Evolutionary conservation across 2,113 vertebrate genomes (phyloP), one percentile per base, ranked within the genome.

Genomic region (Trematomus loennbergii): DNA sequence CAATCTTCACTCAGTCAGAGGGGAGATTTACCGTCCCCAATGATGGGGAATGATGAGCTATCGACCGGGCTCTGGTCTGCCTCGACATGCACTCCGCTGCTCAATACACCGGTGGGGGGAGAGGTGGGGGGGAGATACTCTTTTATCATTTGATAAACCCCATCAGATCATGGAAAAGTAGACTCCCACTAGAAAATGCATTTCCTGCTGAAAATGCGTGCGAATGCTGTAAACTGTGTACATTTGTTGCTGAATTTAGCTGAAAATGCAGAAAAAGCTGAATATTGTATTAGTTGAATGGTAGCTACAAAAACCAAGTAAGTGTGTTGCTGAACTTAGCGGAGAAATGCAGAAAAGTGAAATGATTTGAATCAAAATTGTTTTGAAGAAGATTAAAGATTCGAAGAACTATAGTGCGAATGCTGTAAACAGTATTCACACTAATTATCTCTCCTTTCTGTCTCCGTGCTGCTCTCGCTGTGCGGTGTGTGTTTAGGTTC

Each of bases 11-110:
- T 66, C 70, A 52, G 82, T 78, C 86, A 63, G 74, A 59, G 40
- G 63, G 17, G 81, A 87, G 86, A 87, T 82, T 85, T 89, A 79
- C 40, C 55, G 36, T 71, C 82, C 58, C 36, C 62, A 87, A 91
- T 78, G 79, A 88, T 55, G 45, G 72, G 80, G 72, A 83, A 90
- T 91, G 89, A 92, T 91, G 88, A 89, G 83, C 78, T 87, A 92
- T 92, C 79, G 87, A 92, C 81, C 85, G 3, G 69, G 75, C 71
- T 85, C 71, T 57, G 78, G 78, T 81, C 85, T 70, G 82, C 67
- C 49, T 48, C 65, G 79, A 87, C 36, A 66, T 66, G 22, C 68
- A 40, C 77, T 22, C 72, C 13, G 54, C 9, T 43, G 74, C 87
- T 92, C 88, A 62, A 70, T 84, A 61, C 72, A 74, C 82, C 67